Percentiles rank a stretch among this genome's conserved stretches.
Conservation (phyloP, 2,888 invertebrate genomes). For the Tipula vernalis region DNA sequence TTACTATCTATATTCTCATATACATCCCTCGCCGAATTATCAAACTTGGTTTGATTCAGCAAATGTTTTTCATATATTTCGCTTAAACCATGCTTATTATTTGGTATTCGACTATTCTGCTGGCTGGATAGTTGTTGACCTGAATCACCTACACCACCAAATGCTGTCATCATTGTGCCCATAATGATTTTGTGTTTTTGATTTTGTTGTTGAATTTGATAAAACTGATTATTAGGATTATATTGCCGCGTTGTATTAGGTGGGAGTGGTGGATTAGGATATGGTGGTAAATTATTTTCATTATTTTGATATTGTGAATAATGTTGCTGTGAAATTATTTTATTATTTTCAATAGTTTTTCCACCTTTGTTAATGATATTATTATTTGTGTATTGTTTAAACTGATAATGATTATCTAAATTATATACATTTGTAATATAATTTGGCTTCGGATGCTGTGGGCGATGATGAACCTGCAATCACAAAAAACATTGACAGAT, state of each 20-base stretch:
- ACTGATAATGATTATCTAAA: neutral
- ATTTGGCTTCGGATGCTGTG: neutral
- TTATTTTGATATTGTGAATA: neutral
- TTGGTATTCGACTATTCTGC: neutral
- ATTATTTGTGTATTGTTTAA: neutral
- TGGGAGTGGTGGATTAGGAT: neutral
- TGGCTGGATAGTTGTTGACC: neutral
- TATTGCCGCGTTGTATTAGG: neutral
- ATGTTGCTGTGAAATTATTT: neutral
- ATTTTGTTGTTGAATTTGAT: neutral
- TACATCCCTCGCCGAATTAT: slow-evolving; percentile 12
- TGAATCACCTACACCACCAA: neutral
- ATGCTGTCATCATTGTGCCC: neutral
- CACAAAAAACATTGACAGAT: neutral
- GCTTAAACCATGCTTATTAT: slow-evolving; percentile 18
- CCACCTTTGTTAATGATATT: neutral
- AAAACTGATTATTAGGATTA: slow-evolving; percentile 1
- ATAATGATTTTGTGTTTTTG: neutral
- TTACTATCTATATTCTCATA: slow-evolving; percentile 8
- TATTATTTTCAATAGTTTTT: neutral
- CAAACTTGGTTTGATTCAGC: slow-evolving; percentile 28
- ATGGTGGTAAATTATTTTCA: neutral
- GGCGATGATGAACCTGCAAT: neutral
- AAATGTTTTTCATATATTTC: slow-evolving; percentile 30
- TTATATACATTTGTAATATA: neutral